Percentiles rank a stretch among this genome's conserved stretches.
Evolutionary conservation across 2,797 vertebrate species (phyloP).

Genomic region (Balearica regulorum): DNA sequence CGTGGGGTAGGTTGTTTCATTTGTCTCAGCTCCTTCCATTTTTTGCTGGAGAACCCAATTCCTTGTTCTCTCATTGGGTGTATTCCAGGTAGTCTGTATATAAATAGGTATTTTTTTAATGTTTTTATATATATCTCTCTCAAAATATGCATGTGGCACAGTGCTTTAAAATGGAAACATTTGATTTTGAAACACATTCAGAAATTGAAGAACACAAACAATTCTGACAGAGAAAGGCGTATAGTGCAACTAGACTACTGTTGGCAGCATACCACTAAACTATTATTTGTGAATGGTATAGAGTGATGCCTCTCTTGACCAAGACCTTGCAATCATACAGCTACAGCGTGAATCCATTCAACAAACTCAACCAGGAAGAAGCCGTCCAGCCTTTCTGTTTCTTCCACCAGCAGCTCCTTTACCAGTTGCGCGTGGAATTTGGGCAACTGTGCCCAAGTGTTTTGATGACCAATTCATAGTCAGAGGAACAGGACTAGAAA

Average conservation of each 20-base stretch:
- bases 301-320: background rate
- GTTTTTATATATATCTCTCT: no score
- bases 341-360: background rate
- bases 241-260: background rate
- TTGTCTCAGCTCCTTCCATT: conserved; percentile 63
- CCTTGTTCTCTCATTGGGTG: conserved; percentile 77
- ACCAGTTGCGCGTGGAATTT: background rate
- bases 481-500: background rate
- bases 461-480: background rate
- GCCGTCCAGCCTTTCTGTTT: background rate
- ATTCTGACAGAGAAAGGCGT: background rate
- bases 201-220: background rate
- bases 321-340: background rate
- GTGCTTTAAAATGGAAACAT: background rate
- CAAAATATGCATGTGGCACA: background rate
- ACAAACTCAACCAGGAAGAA: background rate
- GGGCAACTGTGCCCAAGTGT: background rate
- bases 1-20: conserved; percentile 43
- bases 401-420: background rate
- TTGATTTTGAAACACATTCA: background rate
- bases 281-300: background rate
- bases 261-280: background rate
- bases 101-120: background rate
- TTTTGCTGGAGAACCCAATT: conserved; percentile 88
- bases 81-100: conserved; percentile 58